A percentile compares a stretch with the other conserved stretches of the same genome.
Evolutionary conservation across 2,797 vertebrate genomes (phyloP).

Genomic region (Oryzias sinensis): DNA sequence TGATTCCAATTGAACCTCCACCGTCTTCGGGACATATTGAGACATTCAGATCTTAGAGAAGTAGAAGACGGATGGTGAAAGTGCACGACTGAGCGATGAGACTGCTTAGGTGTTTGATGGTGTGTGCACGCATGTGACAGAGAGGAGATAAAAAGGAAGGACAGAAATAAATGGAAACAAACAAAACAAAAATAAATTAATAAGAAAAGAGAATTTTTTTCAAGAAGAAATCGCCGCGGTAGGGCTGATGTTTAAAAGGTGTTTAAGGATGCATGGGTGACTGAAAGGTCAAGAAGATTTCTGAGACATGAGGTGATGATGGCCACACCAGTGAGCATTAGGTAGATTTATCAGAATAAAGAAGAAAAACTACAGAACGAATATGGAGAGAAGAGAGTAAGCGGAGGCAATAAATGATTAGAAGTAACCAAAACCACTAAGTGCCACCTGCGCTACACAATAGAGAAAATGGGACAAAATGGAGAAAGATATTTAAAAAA

Average conservation of each 20-base stretch:
- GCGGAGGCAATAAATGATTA: constrained; percentile 19
- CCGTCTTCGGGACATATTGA: constrained; percentile 71
- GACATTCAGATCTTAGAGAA: constrained; percentile 64
- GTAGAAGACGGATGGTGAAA: constrained; percentile 74
- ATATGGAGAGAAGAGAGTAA: constrained; percentile 4
- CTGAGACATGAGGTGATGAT: constrained; percentile 50
- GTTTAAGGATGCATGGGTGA: constrained; percentile 41
- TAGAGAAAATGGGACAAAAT: constrained; percentile 18
- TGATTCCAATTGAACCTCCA: constrained; percentile 77
- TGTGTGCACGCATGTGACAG: constrained; percentile 8
- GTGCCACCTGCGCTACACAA: constrained; percentile 55
- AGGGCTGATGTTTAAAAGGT: constrained; percentile 34
- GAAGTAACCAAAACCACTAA: constrained; percentile 36
- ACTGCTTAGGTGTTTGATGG: constrained; percentile 23
- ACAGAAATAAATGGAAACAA: constrained; percentile 32
- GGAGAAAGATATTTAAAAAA: constrained; percentile 40
- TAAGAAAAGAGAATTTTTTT: constrained; percentile 24
- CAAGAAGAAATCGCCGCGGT: constrained; percentile 58
- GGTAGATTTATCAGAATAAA: constrained; percentile 15
- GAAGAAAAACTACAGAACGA: constrained; percentile 18
- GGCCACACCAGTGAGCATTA: constrained; percentile 54
- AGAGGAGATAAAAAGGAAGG: constrained; percentile 27
- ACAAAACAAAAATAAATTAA: constrained; percentile 15
- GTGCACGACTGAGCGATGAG: constrained; percentile 67
- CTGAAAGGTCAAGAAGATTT: constrained; percentile 40